Conservation (phyloP, 1,140 invertebrate genomes). For the Eueides isabella region DNA sequence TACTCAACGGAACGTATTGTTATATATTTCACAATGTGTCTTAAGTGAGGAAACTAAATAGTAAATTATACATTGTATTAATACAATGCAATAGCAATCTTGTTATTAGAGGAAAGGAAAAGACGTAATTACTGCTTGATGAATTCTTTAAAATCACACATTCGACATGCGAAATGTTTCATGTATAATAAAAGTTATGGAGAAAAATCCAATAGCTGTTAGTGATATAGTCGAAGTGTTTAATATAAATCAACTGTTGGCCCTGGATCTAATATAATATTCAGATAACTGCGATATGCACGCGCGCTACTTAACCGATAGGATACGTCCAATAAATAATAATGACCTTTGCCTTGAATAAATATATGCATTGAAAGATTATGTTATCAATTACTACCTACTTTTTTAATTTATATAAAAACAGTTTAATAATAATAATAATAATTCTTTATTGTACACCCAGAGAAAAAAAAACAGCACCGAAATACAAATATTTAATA, state of each 20-base stretch:
- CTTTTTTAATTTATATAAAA: no score
- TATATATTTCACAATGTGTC: not conserved
- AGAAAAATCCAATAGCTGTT: not conserved
- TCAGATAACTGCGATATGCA: slow-evolving; percentile 2
- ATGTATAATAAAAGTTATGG: not conserved
- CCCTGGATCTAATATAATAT: not conserved
- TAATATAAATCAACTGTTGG: not conserved
- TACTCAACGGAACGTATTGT: not conserved
- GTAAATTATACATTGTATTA: not conserved
- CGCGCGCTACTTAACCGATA: slow-evolving; percentile 4
- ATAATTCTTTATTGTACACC: no score
- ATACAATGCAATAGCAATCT: not conserved
- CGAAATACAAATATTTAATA: no score
- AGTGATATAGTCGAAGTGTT: not conserved
- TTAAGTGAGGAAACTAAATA: not conserved
- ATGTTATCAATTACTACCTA: not conserved
- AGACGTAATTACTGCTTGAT: not conserved
- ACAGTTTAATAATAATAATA: not conserved
- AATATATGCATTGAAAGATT: not conserved
- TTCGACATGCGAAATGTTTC: no score
- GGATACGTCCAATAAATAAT: slow-evolving; percentile 9
- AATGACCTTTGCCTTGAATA: slow-evolving; percentile 11
- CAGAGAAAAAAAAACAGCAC: no score
- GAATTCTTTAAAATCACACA: no score
- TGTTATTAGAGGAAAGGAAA: not conserved